These are phyloP conservation scores for Oxyscelio sp. DNA, from an alignment of 2,888 invertebrate genomes.

Conservation along the genomic window DNA sequence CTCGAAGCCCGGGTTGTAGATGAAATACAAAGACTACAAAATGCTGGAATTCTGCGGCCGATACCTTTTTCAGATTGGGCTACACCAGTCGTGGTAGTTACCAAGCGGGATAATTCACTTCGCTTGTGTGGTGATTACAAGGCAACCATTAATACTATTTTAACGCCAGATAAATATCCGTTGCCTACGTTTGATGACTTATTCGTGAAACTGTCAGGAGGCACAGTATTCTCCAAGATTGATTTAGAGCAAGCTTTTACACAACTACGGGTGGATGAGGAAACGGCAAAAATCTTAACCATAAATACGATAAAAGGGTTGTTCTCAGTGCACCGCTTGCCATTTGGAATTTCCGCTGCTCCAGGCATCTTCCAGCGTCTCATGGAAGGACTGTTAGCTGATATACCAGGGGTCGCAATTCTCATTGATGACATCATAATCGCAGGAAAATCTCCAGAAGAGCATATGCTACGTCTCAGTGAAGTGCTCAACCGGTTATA, in stretches of 20 bases:
- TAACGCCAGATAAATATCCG: conserved; percentile 23
- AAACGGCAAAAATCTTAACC: conserved; percentile 15
- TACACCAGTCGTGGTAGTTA: conserved; percentile 23
- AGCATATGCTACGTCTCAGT: conserved; percentile 22
- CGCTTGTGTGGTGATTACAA: conserved; percentile 37
- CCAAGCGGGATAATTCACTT: background rate
- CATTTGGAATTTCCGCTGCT: conserved; percentile 76
- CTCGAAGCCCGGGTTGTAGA: background rate
- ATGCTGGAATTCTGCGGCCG: background rate
- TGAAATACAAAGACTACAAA: background rate
- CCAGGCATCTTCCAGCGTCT: conserved; percentile 66
- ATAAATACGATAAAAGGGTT: too few relatives aligned
- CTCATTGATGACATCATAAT: conserved; percentile 38
- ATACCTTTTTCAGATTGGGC: conserved; percentile 13
- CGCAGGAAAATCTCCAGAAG: background rate
- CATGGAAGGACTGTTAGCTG: conserved; percentile 61
- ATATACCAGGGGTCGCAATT: conserved; percentile 15
- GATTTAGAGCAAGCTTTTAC: conserved; percentile 28
- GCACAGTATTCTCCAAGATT: conserved; percentile 32
- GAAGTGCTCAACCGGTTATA: conserved; percentile 11
- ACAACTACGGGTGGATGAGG: conserved; percentile 17
- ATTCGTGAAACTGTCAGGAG: conserved; percentile 36
- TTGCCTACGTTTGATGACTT: conserved; percentile 15
- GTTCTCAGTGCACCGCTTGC: conserved; percentile 72
- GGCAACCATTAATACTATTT: background rate